A percentile compares a stretch with the other conserved stretches of the same genome.
These are phyloP conservation scores for Nasonia longicornis DNA, from an alignment of 1,140 invertebrate genomes.

Conservation along the genomic window DNA sequence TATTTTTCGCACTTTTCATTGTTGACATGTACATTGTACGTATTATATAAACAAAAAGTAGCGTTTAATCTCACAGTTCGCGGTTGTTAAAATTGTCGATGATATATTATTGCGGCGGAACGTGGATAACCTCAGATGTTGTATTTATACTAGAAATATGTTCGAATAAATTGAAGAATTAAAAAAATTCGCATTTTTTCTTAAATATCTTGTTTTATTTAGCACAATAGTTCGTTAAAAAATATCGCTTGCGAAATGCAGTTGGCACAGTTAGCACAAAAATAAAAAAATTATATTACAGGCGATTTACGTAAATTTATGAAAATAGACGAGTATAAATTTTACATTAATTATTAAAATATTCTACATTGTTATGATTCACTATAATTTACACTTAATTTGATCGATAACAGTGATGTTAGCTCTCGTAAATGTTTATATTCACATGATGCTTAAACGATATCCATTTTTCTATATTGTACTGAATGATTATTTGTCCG, in stretches of 20 bases:
- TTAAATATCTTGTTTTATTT: conserved; percentile 19
- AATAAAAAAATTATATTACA: conserved; percentile 37
- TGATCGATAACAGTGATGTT: neutral
- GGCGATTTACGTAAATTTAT: conserved; percentile 15
- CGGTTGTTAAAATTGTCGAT: neutral
- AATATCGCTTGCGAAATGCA: conserved; percentile 18
- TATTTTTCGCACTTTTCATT: no score
- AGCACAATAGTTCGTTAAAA: conserved; percentile 25
- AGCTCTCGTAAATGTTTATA: conserved; percentile 25
- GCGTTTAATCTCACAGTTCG: no score
- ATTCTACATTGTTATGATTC: neutral
- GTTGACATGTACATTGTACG: no score
- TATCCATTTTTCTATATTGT: neutral
- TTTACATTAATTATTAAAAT: conserved; percentile 21
- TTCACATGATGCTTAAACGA: conserved; percentile 17
- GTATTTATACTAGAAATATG: neutral
- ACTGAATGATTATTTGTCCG: neutral
- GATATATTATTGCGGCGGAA: neutral
- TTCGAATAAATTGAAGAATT: neutral
- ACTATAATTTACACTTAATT: conserved; percentile 7
- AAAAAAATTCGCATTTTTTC: neutral
- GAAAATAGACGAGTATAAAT: conserved; percentile 10
- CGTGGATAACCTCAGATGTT: neutral
- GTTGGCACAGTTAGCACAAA: conserved; percentile 4
- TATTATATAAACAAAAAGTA: no score